Evolutionary conservation across 2,797 vertebrate species (phyloP).

Genomic region (Falco peregrinus): DNA sequence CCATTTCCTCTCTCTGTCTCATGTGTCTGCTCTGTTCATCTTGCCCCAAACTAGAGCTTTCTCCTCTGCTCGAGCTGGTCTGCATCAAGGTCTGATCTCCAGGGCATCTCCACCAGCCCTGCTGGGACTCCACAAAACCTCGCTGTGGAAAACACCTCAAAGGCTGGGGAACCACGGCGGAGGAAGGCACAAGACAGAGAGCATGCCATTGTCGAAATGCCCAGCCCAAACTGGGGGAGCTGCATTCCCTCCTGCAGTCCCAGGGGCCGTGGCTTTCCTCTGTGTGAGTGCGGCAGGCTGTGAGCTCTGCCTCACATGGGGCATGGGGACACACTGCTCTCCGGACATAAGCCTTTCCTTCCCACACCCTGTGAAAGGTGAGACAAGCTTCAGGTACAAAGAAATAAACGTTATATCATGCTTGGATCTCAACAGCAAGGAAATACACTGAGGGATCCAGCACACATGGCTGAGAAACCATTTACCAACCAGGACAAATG

Average conservation of each 20-base stretch:
- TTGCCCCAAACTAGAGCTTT: neutral
- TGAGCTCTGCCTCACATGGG: rapidly evolving
- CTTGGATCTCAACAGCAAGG: neutral
- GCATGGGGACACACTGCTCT: rapidly evolving
- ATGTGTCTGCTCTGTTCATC: rapidly evolving
- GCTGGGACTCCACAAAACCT: neutral
- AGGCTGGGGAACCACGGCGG: rapidly evolving
- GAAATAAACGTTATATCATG: neutral
- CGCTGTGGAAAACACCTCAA: neutral
- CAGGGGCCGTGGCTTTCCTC: neutral
- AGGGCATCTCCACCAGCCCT: neutral
- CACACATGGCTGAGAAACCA: neutral
- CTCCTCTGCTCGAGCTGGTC: neutral
- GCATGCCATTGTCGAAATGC: neutral
- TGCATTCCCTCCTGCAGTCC: rapidly evolving
- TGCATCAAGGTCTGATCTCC: neutral
- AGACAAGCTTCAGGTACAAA: neutral
- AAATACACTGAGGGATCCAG: neutral
- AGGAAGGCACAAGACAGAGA: neutral
- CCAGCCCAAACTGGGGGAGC: neutral
- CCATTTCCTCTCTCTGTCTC: neutral
- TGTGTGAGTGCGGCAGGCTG: neutral
- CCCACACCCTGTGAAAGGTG: neutral
- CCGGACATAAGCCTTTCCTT: neutral
- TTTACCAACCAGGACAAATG: neutral